Percentiles rank a stretch among this genome's conserved stretches.
phyloP scores from a whole-genome alignment of 1,140 invertebrate species.

The Lineus longissimus region DNA sequence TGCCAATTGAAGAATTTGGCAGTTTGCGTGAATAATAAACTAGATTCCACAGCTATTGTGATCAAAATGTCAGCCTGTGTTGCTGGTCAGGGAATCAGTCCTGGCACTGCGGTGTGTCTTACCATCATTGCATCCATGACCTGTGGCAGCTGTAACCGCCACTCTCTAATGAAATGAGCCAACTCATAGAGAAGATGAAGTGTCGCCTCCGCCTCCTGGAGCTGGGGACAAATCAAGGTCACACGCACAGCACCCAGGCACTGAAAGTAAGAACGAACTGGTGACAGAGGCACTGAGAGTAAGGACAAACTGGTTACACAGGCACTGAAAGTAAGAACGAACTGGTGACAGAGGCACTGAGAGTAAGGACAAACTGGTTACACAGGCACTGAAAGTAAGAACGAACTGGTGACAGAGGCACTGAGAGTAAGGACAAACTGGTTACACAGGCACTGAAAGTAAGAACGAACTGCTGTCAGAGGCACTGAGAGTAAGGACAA shows the following conservation, averaged over 20 bases:
- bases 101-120: constrained; percentile 10
- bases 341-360: too few relatives aligned
- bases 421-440: constrained; percentile 31
- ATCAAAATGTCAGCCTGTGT: too few relatives aligned
- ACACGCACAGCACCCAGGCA: constrained; percentile 34
- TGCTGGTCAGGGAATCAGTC: too few relatives aligned
- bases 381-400: constrained; percentile 39
- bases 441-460: constrained; percentile 42
- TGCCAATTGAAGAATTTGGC: too few relatives aligned
- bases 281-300: too few relatives aligned
- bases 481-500: constrained; percentile 32
- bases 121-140: constrained; percentile 44
- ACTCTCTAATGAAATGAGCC: constrained; percentile 40
- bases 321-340: constrained; percentile 32
- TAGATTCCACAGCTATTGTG: too few relatives aligned
- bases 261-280: constrained; percentile 28
- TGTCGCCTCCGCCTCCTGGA: constrained; percentile 44
- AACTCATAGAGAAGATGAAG: constrained; percentile 44
- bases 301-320: constrained; percentile 27
- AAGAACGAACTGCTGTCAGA: too few relatives aligned
- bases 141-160: constrained; percentile 44
- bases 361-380: constrained; percentile 21
- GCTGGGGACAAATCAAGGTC: constrained; percentile 24
- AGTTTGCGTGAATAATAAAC: too few relatives aligned
- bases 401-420: too few relatives aligned